phyloP scores from a whole-genome alignment of 2,888 invertebrate species.

The Dione juno region DNA sequence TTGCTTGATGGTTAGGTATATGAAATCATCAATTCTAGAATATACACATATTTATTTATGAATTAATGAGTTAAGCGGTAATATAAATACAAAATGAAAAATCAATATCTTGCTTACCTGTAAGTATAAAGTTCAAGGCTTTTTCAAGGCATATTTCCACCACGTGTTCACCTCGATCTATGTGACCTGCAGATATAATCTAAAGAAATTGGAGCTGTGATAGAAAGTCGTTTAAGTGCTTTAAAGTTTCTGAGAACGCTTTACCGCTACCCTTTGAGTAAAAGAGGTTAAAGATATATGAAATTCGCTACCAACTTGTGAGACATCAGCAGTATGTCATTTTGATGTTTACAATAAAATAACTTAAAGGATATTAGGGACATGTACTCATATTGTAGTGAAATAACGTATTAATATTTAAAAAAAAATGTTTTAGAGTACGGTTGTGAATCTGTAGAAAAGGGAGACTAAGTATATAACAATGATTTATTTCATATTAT shows the following conservation, averaged over 20 bases:
- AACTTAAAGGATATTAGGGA: too few species aligned
- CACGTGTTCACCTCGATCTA: slow-evolving; percentile 23
- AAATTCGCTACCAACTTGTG: slow-evolving; percentile 8
- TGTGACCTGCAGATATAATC: slow-evolving; percentile 30
- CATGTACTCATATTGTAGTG: too few species aligned
- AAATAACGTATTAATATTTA: too few species aligned
- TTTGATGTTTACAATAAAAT: not conserved
- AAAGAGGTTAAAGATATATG: slow-evolving; percentile 27
- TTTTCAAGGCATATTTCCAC: slow-evolving; percentile 19
- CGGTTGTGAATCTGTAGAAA: too few species aligned
- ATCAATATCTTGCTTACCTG: slow-evolving; percentile 15
- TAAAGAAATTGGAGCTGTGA: slow-evolving; percentile 36
- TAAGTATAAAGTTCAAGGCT: slow-evolving; percentile 37
- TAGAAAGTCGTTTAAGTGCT: slow-evolving; percentile 40
- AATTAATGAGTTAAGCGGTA: not conserved
- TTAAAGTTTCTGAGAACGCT: slow-evolving; percentile 41
- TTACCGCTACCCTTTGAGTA: slow-evolving; percentile 33
- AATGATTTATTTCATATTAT: too few species aligned
- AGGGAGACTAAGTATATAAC: too few species aligned
- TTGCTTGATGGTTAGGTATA: too few species aligned
- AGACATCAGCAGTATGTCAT: not conserved
- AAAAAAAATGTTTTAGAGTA: too few species aligned
- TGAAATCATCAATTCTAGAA: not conserved
- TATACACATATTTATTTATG: not conserved
- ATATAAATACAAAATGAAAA: not conserved